A percentile compares a stretch with the other conserved stretches of the same genome.
phyloP scores from a whole-genome alignment of 2,888 invertebrate species.

The Eristalinus aeneus region DNA sequence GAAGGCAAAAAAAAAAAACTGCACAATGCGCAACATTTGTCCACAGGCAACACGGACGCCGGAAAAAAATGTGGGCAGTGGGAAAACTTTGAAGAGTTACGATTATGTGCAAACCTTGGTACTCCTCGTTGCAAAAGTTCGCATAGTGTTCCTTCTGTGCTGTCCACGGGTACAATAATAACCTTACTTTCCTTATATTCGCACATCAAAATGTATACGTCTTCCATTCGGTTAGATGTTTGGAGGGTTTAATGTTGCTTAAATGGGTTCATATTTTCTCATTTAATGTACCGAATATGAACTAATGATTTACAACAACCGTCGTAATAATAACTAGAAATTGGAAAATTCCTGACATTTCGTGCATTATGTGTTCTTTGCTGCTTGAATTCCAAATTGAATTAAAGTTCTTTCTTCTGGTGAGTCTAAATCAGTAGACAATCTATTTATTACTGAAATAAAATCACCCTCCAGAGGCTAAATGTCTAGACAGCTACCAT shows the following conservation, averaged over 20 bases:
- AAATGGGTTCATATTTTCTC: conserved; percentile 80
- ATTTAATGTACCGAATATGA: conserved; percentile 80
- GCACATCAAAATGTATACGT: conserved; percentile 14
- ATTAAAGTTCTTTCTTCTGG: conserved; percentile 17
- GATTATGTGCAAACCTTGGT: conserved; percentile 72
- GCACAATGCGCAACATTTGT: conserved; percentile 51
- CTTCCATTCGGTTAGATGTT: conserved; percentile 25
- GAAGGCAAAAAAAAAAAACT: conserved; percentile 37
- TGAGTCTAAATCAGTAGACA: conserved; percentile 44
- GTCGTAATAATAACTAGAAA: conserved; percentile 56
- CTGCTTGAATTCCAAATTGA: conserved; percentile 42
- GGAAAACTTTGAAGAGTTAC: conserved; percentile 73
- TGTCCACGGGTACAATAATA: conserved; percentile 6
- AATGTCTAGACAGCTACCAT: conserved; percentile 60
- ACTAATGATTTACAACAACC: conserved; percentile 77
- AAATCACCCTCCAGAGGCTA: conserved; percentile 53
- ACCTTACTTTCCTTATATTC: conserved; percentile 31
- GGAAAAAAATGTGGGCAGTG: conserved; percentile 57
- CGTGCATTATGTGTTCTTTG: neutral
- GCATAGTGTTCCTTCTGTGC: conserved; percentile 29
- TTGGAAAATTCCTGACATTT: conserved; percentile 8
- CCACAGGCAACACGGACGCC: neutral
- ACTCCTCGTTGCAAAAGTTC: conserved; percentile 47
- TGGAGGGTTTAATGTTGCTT: conserved; percentile 75
- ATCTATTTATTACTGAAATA: conserved; percentile 40